Conservation (phyloP, 2,113 vertebrate species). For the Grallaria varia region DNA sequence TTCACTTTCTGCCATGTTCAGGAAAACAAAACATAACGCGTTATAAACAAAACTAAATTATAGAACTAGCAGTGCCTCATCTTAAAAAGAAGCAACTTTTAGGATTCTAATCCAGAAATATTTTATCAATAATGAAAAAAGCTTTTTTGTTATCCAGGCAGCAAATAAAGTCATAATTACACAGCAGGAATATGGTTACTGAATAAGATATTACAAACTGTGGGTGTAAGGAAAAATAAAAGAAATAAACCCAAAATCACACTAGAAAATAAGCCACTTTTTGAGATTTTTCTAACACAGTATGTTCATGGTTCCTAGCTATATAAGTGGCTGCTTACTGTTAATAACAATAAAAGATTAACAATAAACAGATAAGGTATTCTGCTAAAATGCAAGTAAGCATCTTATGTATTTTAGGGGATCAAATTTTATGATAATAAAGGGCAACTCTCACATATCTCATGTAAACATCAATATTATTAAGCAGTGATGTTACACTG, state of each 20-base stretch:
- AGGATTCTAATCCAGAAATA: not conserved
- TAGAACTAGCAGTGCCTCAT: not conserved
- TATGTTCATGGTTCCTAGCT: not conserved
- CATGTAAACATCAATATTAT: not conserved
- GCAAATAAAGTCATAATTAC: not conserved
- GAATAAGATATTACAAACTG: not conserved
- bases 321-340: not conserved
- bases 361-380: not conserved
- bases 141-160: not conserved
- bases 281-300: not conserved
- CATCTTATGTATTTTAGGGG: not conserved
- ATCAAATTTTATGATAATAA: not conserved
- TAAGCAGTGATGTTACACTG: not conserved
- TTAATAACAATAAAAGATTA: not conserved
- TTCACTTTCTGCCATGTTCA: slow-evolving; percentile 1
- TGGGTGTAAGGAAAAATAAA: too few species aligned
- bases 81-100: not conserved
- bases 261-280: not conserved
- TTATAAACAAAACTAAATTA: slow-evolving; percentile 3
- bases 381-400: not conserved
- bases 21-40: not conserved
- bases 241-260: not conserved
- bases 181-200: not conserved
- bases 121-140: not conserved
- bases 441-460: not conserved